These are phyloP conservation scores for Pollimyrus isidori DNA, from an alignment of 2,113 vertebrate genomes.

Conservation along the genomic window DNA sequence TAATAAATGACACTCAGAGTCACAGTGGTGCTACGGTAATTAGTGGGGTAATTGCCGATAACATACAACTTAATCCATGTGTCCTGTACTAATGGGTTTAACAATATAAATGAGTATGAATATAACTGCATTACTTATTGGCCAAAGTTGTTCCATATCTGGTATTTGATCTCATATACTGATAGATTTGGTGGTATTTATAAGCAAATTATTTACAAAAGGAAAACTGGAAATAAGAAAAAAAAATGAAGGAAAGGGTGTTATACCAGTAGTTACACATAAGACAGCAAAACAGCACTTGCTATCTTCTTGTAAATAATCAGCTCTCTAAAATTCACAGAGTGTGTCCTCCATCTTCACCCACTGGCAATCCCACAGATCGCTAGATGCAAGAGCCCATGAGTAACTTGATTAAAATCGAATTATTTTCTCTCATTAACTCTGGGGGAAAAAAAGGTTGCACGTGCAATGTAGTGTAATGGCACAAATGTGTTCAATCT, in stretches of 20 bases:
- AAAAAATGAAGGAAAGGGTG: neutral
- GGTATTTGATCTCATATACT: neutral
- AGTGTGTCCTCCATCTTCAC: neutral
- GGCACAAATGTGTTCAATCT: constrained; percentile 38
- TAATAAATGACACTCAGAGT: constrained; percentile 43
- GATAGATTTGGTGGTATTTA: neutral
- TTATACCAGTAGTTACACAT: neutral
- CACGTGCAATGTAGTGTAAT: constrained; percentile 36
- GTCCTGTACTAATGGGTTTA: constrained; percentile 38
- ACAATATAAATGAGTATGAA: constrained; percentile 48
- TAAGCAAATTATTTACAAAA: neutral
- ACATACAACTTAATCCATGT: constrained; percentile 51
- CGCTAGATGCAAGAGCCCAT: constrained; percentile 16
- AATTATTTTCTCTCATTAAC: constrained; percentile 45
- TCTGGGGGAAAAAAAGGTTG: constrained; percentile 38
- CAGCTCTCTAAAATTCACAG: constrained; percentile 5
- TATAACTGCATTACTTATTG: constrained; percentile 38
- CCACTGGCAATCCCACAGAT: neutral
- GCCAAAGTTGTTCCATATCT: constrained; percentile 11
- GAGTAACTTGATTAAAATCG: constrained; percentile 41
- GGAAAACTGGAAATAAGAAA: neutral
- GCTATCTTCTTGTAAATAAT: neutral
- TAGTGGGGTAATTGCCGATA: constrained; percentile 49
- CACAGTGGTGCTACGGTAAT: constrained; percentile 47
- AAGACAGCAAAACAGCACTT: neutral